Percentiles rank a stretch among this genome's conserved stretches.
Evolutionary conservation across 2,888 invertebrate genomes (phyloP).

Genomic region (Odiellus spinosus): DNA sequence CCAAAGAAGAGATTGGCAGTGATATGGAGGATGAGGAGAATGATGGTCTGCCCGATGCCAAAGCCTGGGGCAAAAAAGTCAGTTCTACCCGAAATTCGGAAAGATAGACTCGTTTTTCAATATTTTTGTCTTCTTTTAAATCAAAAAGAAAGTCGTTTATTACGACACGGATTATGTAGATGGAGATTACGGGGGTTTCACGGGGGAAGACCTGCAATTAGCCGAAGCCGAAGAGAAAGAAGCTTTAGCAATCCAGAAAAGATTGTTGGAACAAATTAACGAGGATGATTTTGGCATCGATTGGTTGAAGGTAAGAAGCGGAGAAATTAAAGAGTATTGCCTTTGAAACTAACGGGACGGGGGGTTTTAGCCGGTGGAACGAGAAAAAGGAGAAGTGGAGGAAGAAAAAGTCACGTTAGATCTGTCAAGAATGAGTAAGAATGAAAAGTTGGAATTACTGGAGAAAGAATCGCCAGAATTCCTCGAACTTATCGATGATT

Average conservation of each 20-base stretch:
- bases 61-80: conserved; percentile 75
- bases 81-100: no score
- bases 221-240: conserved; percentile 69
- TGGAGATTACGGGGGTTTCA: conserved; percentile 49
- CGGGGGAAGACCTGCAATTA: conserved; percentile 42
- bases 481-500: conserved; percentile 56
- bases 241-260: conserved; percentile 59
- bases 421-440: conserved; percentile 52
- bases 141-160: conserved; percentile 54
- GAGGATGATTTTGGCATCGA: conserved; percentile 1
- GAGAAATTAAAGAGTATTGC: background rate
- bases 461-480: conserved; percentile 79
- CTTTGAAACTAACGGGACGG: no score
- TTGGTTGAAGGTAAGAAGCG: conserved; percentile 4
- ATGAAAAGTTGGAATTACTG: conserved; percentile 51
- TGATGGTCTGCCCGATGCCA: conserved; percentile 48
- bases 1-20: conserved; percentile 30
- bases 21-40: conserved; percentile 58
- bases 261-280: conserved; percentile 24
- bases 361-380: background rate
- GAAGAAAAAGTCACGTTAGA: conserved; percentile 48
- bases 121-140: no score
- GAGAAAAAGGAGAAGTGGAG: background rate
- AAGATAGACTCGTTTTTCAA: no score
- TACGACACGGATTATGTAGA: conserved; percentile 81